A percentile compares a stretch with the other conserved stretches of the same genome.
Conservation (phyloP, 2,113 vertebrate species). For the Spilogale gracilis region DNA sequence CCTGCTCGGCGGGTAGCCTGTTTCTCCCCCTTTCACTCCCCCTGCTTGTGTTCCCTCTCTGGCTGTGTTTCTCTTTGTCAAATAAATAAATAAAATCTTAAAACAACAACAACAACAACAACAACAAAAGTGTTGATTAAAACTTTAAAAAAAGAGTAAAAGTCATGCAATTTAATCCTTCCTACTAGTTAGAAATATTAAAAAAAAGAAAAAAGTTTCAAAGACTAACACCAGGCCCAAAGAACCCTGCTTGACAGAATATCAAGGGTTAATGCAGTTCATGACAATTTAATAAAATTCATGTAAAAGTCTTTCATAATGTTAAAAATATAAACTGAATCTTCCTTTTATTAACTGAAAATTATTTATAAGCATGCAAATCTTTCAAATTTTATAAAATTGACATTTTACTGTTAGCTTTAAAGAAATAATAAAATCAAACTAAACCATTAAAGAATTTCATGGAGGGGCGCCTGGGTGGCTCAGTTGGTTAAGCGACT, state of each 20-base stretch:
- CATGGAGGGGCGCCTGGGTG: not conserved
- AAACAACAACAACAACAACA: too few relatives aligned
- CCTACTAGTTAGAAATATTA: not conserved
- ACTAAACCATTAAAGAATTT: not conserved
- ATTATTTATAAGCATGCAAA: slow-evolving; percentile 26
- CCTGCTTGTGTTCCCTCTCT: too few relatives aligned
- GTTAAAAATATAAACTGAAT: not conserved
- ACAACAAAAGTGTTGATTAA: not conserved
- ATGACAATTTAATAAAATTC: slow-evolving; percentile 16
- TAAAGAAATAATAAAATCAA: slow-evolving; percentile 16
- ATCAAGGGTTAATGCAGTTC: not conserved
- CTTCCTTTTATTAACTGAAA: slow-evolving; percentile 8
- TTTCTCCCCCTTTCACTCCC: too few relatives aligned
- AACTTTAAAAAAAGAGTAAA: slow-evolving; percentile 17
- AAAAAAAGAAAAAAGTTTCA: not conserved
- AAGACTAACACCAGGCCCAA: not conserved
- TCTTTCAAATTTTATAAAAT: slow-evolving; percentile 5
- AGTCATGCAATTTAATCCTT: not conserved
- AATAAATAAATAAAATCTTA: too few relatives aligned
- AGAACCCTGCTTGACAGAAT: not conserved
- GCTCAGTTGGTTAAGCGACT: too few relatives aligned
- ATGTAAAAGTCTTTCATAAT: not conserved
- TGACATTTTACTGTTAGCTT: slow-evolving; percentile 27
- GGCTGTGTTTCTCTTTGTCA: too few relatives aligned
- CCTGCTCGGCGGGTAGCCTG: too few relatives aligned